Percentiles rank a stretch among this genome's conserved stretches.
phyloP scores from a whole-genome alignment of 2,797 vertebrate species.

The Lepus oiostolus region DNA sequence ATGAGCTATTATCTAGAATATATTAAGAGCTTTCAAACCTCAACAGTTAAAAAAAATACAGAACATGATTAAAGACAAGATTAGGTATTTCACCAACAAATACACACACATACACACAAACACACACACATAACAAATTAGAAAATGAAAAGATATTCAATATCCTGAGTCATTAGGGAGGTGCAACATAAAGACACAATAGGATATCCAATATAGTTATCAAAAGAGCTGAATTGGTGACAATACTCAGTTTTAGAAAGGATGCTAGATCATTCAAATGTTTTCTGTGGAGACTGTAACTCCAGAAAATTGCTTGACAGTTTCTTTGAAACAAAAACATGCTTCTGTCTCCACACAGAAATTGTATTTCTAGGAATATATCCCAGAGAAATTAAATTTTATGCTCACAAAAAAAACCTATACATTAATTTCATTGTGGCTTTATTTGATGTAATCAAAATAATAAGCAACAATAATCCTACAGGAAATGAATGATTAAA shows the following conservation, averaged over 20 bases:
- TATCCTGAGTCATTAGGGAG: neutral
- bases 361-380: neutral
- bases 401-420: neutral
- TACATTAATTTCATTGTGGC: neutral
- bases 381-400: neutral
- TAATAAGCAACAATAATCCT: neutral
- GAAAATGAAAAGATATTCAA: neutral
- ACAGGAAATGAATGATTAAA: neutral
- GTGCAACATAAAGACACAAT: neutral
- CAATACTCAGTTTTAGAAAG: neutral
- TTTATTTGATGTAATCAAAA: neutral
- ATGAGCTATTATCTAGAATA: neutral
- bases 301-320: neutral
- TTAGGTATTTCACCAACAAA: neutral
- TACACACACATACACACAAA: too few species aligned
- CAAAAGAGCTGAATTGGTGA: neutral
- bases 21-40: neutral
- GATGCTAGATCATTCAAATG: neutral
- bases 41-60: neutral
- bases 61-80: neutral
- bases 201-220: neutral
- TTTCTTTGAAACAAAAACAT: neutral
- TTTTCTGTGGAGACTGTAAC: neutral
- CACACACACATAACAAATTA: neutral
- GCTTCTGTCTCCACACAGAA: neutral